Base-by-base conservation (phyloP, 2,113 vertebrate genomes). In the Jaculus jaculus region DNA sequence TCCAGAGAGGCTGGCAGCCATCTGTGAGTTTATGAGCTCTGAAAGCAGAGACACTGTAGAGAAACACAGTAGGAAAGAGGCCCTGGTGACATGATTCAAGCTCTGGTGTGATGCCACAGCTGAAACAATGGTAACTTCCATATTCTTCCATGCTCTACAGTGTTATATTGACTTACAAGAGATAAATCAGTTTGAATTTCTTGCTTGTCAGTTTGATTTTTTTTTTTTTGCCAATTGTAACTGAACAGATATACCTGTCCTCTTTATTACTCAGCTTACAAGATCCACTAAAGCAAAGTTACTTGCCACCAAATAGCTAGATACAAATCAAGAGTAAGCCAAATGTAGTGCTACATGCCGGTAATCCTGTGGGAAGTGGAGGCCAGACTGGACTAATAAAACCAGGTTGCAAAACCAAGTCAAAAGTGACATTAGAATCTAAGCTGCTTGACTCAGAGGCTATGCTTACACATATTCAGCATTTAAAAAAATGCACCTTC, bases 181-280 rank as follows among this genome's bases (percentile, higher is more conserved):
- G 54, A 24, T 39, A 89, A 91, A 15, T 84, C 63, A 93, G 30
- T 71, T 68, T 84, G 74, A 90, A 69, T 68, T 82, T 82, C 77
- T 75, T 58, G 39, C 39, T 88, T 58, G 39, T 71, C 4, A 58
- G 9, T 72, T 63, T 80, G 24, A 68, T 63, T 58, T 15, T 42
- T 47, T 15, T 42, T 47, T 10, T 75, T 68, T 82, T 3, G 20
- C 72, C 37, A 61, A 0, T 51, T 87, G 12, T 13, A 75, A 94
- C 42, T 30, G 90, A 72, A 61, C 21, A 73, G 69, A 68, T 54
- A 91, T 15, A 72, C 28, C 7, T 89, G 18, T 30, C 4, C 23
- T 85, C 51, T 89, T 86, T 15, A 37, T 91, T 89, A 91, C 74
- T 68, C 17, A 65, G 10, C 78, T 78, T 39, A 92, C 63, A 28